Conservation (phyloP, 2,113 vertebrate genomes). For the Ovis canadensis region DNA sequence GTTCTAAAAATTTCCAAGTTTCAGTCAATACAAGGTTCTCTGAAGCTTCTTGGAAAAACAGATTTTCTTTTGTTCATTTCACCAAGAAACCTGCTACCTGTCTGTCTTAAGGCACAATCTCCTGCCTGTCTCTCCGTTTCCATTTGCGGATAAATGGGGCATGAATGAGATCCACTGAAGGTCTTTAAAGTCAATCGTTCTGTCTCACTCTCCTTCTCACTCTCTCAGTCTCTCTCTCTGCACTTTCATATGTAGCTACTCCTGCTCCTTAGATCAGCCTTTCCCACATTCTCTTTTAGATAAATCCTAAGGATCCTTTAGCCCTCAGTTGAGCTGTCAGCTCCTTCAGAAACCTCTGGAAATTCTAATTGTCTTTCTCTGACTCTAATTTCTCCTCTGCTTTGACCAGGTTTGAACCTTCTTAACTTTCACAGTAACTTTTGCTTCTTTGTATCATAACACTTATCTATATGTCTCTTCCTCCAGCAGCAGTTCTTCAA, state of each 20-base stretch:
- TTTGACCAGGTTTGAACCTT: background rate
- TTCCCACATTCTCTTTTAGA: background rate
- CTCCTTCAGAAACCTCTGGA: background rate
- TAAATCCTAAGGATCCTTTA: background rate
- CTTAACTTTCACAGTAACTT: background rate
- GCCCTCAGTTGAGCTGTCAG: background rate
- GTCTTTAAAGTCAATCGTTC: background rate
- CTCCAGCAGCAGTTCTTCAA: background rate
- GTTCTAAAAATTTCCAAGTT: background rate
- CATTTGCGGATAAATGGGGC: background rate
- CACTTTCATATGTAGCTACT: background rate
- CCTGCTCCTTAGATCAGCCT: background rate
- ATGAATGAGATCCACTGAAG: background rate
- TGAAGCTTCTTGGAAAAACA: background rate
- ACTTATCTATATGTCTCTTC: background rate
- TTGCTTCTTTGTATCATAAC: background rate
- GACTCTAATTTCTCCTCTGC: background rate
- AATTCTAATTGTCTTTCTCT: background rate
- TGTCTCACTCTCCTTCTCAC: background rate
- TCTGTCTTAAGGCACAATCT: background rate
- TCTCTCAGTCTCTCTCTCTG: background rate
- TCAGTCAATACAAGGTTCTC: background rate
- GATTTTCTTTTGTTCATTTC: background rate
- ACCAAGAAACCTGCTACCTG: background rate
- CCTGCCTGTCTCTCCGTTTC: background rate